Evolutionary conservation across 2,888 invertebrate genomes (phyloP).

Genomic region (Elmis aenea): DNA sequence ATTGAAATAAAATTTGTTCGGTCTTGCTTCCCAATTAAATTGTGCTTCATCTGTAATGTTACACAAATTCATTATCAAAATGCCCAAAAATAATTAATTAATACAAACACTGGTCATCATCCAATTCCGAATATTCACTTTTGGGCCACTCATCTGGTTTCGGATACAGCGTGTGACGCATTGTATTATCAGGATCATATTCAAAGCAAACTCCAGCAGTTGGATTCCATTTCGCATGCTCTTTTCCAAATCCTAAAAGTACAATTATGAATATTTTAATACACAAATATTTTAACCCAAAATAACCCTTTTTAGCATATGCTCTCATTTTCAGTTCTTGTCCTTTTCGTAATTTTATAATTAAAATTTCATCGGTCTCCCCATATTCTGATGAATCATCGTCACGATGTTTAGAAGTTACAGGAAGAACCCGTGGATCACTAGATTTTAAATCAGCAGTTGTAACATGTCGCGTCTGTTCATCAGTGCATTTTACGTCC

Average conservation of each 20-base stretch:
- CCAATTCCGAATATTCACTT: conserved; percentile 92
- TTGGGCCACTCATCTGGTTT: conserved; percentile 99
- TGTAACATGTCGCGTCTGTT: conserved; percentile 92
- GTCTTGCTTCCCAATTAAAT: conserved; percentile 91
- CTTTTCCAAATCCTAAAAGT: conserved; percentile 74
- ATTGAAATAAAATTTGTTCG: conserved; percentile 95
- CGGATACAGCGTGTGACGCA: conserved; percentile 92
- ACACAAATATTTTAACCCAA: conserved; percentile 2
- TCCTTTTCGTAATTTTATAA: conserved; percentile 70
- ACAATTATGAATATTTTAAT: conserved; percentile 45
- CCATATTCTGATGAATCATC: conserved; percentile 93
- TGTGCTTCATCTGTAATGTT: conserved; percentile 71
- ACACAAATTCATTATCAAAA: conserved; percentile 1
- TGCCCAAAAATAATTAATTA: conserved; percentile 1
- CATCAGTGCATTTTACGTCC: conserved; percentile 92
- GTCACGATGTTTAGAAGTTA: conserved; percentile 85
- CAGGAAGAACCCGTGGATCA: conserved; percentile 87
- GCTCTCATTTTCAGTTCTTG: conserved; percentile 93
- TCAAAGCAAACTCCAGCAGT: conserved; percentile 98
- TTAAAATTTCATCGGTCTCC: conserved; percentile 82
- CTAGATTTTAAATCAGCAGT: conserved; percentile 93
- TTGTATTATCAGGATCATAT: conserved; percentile 97
- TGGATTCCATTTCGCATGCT: conserved; percentile 99
- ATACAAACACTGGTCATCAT: conserved; percentile 76
- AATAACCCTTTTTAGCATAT: conserved; percentile 85